Evolutionary conservation across 2,797 vertebrate genomes (phyloP), one percentile per base, ranked within the genome.

Genomic region (Scleropages formosus): DNA sequence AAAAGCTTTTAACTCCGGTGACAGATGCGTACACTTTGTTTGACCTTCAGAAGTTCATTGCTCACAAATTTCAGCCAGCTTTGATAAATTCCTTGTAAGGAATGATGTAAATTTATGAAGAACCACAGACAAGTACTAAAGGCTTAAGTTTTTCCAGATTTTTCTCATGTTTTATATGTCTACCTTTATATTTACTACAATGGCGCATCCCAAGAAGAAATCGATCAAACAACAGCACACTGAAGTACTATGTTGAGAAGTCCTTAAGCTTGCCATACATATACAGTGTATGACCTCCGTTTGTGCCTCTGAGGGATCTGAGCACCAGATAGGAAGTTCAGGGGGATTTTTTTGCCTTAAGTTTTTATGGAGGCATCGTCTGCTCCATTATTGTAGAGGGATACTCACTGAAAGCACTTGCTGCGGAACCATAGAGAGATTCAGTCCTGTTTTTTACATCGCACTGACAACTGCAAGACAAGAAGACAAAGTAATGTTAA

Each of bases 21-120:
- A 75, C 26, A 13, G n/a, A 69, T 69, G 46, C 49, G 66, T 26
- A 69, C 20, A 74, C 24, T 26, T 51, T 27, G 7, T 65, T 22
- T 49, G 46, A 69, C 47, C 46, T 20, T 24, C 44, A 46, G 65
- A 68, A 12, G 22, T 46, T 69, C 44, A 46, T 69, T 22, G 51
- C 20, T 49, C 8, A 9, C 67, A 18, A 47, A 69, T 53, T 69
- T 47, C 47, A 24, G 67, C 47, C 66, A 9, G 46, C 20, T 68
- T 7, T 68, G 46, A 68, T 56, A 56, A 56, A 56, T 56, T 56
- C 53, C 18, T 18, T 56, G 2, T 56, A 39, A 39, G 53, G 53
- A 18, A 56, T 56, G 53, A 56, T 39, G 31, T 2, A 39, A 31
- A 39, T 39, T 39, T 39, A 39, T 39, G 53, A 56, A 56, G 53